Evolutionary conservation across 2,113 vertebrate genomes (phyloP).

Genomic region (Trematocara nigrifrons): DNA sequence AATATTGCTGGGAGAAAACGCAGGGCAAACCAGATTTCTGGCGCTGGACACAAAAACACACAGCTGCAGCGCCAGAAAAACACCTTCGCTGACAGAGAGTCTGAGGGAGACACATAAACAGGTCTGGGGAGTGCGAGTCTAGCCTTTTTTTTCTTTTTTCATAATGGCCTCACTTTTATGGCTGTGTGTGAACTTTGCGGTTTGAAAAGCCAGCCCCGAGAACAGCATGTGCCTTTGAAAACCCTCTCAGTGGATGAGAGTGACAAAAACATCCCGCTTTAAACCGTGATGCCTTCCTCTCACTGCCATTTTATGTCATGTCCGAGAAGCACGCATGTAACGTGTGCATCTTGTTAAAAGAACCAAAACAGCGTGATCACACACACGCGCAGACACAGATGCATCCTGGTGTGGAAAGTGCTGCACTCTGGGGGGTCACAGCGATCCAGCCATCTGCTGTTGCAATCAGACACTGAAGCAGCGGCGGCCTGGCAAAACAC

Average conservation of each 20-base stretch:
- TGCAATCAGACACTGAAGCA: conserved; percentile 61
- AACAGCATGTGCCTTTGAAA: conserved; percentile 50
- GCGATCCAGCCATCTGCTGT: conserved; percentile 70
- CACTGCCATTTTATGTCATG: background rate
- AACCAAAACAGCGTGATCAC: conserved; percentile 7
- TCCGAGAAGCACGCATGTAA: background rate
- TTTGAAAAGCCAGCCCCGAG: conserved; percentile 29
- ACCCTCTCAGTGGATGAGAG: background rate
- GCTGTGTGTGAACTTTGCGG: conserved; percentile 57
- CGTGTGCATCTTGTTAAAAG: conserved; percentile 25
- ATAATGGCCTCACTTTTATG: conserved; percentile 52
- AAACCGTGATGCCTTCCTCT: conserved; percentile 3
- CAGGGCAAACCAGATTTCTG: conserved; percentile 31
- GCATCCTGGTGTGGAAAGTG: conserved; percentile 12
- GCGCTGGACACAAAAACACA: conserved; percentile 16
- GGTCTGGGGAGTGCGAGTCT: conserved; percentile 6
- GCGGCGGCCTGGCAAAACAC: conserved; percentile 14
- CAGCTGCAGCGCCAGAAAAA: background rate
- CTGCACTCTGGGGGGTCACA: conserved; percentile 61
- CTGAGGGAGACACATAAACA: conserved; percentile 29
- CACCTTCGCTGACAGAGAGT: background rate
- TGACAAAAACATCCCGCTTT: background rate
- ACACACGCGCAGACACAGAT: background rate
- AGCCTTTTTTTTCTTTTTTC: conserved; percentile 15
- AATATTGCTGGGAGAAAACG: conserved; percentile 39